Percentiles rank a stretch among this genome's conserved stretches.
phyloP scores from a whole-genome alignment of 2,113 vertebrate genomes.

The Notechis scutatus region DNA sequence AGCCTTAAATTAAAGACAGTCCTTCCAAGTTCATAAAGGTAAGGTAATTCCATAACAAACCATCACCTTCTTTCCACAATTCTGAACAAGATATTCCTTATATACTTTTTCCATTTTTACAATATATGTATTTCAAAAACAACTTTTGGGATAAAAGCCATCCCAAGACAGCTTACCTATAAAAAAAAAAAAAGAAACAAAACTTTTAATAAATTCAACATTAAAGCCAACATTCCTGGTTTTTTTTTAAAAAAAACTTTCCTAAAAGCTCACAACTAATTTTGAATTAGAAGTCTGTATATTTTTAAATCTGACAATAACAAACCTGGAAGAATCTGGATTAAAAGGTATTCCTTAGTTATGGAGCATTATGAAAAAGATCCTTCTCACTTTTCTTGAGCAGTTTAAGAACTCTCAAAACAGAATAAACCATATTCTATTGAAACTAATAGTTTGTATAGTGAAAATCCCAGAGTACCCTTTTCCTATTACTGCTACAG shows the following conservation, averaged over 20 bases:
- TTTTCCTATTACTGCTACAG: neutral
- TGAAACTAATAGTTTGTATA: neutral
- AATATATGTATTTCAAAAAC: neutral
- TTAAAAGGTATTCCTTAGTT: neutral
- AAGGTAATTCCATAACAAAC: neutral
- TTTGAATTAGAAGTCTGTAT: neutral
- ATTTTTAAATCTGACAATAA: neutral
- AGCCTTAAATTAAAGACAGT: neutral
- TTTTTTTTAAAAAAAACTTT: neutral
- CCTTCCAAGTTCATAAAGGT: neutral
- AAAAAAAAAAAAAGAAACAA: neutral
- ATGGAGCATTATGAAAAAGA: neutral
- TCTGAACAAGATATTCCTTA: neutral
- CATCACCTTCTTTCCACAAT: neutral
- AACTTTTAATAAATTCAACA: neutral
- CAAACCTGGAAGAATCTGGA: neutral
- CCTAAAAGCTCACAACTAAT: neutral
- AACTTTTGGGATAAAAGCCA: neutral
- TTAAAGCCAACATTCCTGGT: neutral
- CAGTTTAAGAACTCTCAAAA: neutral
- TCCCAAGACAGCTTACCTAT: neutral
- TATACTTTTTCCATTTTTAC: neutral
- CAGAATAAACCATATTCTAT: neutral
- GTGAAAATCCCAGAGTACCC: neutral
- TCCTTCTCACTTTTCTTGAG: neutral